Percentiles rank a stretch among this genome's conserved stretches.
These are phyloP conservation scores for Akabosia matsudoensis DNA, from an alignment of 1,140 invertebrate genomes.

Conservation along the genomic window DNA sequence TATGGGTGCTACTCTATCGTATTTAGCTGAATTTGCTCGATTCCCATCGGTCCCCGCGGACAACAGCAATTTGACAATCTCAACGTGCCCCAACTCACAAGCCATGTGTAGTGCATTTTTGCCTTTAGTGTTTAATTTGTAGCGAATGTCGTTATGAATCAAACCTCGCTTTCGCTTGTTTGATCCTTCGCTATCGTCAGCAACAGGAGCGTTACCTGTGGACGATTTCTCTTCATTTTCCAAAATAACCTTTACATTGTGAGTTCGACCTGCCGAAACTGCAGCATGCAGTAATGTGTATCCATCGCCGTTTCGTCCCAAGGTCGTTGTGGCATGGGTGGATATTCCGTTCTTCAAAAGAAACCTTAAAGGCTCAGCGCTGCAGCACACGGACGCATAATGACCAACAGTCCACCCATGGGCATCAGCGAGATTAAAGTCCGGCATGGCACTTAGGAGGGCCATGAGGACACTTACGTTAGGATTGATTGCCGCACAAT, in stretches of 20 bases:
- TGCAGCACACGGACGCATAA: conserved; percentile 57
- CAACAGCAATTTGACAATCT: conserved; percentile 53
- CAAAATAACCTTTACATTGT: conserved; percentile 56
- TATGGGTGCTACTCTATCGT: conserved; percentile 40
- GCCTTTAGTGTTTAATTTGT: conserved; percentile 50
- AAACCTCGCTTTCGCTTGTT: background rate
- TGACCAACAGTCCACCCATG: conserved; percentile 55
- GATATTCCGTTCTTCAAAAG: conserved; percentile 50
- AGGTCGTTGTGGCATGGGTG: conserved; percentile 45
- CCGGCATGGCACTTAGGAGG: conserved; percentile 52
- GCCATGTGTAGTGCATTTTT: conserved; percentile 57
- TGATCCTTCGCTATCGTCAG: background rate
- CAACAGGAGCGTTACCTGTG: background rate
- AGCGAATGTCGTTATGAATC: conserved; percentile 48
- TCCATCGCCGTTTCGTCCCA: conserved; percentile 49
- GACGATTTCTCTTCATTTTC: conserved; percentile 31
- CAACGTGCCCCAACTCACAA: conserved; percentile 51
- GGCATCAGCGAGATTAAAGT: conserved; percentile 54
- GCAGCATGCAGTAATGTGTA: conserved; percentile 56
- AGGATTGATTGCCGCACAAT: conserved; percentile 59
- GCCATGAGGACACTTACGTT: conserved; percentile 54
- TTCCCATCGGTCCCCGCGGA: conserved; percentile 52
- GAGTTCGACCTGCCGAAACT: conserved; percentile 51
- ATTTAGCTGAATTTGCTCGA: conserved; percentile 51
- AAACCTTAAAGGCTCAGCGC: conserved; percentile 54